These are phyloP conservation scores for Micromys minutus DNA, from an alignment of 2,113 vertebrate species.

Conservation along the genomic window DNA sequence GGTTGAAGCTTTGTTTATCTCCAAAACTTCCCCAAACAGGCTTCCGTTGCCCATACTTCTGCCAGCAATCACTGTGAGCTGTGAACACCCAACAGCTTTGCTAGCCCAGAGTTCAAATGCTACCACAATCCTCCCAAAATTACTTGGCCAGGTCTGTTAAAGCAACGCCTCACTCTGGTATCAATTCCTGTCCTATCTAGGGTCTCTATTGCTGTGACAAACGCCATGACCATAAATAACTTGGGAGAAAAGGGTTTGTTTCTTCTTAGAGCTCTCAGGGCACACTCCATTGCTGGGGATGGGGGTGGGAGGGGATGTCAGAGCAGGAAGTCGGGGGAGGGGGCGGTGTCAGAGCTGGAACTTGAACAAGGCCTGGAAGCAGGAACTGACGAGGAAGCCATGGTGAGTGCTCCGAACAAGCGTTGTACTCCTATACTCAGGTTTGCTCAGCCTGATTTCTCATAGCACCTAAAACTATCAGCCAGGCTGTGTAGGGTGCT, in stretches of 20 bases:
- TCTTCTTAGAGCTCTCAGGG: background rate
- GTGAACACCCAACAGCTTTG: background rate
- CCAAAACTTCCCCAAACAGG: background rate
- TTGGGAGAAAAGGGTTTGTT: background rate
- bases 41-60: background rate
- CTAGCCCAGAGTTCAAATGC: background rate
- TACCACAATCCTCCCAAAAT: background rate
- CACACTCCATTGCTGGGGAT: background rate
- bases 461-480: background rate
- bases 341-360: background rate
- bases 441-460: background rate
- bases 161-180: background rate
- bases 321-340: background rate
- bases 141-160: background rate
- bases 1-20: background rate
- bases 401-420: background rate
- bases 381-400: background rate
- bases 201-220: background rate
- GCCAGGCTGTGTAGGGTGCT: background rate
- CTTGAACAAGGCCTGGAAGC: no score
- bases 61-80: background rate
- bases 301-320: no score
- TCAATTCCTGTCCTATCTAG: background rate
- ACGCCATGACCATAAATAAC: background rate
- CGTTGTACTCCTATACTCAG: no score